Base-by-base conservation (phyloP, 2,888 invertebrate genomes). In the Chaetoderma sp. region DNA sequence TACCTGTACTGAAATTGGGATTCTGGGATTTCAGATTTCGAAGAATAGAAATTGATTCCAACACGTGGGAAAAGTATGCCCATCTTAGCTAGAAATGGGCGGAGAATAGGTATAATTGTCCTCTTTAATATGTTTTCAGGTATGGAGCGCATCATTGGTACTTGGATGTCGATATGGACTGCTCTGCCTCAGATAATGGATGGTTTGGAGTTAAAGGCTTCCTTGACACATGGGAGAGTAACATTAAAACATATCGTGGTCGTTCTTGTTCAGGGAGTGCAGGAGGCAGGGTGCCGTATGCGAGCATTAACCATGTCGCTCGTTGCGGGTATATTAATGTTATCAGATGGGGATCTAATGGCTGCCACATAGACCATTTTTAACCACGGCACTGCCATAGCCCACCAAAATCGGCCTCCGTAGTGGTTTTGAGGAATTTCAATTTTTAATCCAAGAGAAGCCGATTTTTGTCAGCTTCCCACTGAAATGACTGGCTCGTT, bases 101-200 rank as follows among this genome's bases (percentile, higher is more conserved):
- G n/a, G n/a, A n/a, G n/a, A n/a, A n/a, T n/a, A n/a, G n/a, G n/a
- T n/a, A n/a, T n/a, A 13, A n/a, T 13, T 13, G 39, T 13, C 39
- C 39, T 13, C 10, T n/a, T 36, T 36, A 36, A 4, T 28, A 28
- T 21, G 44, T 6, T 49, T 33, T 5, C 70, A 79, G 65, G 66
- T 86, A 73, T 60, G 85, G 84, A 1, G 75, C 79, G 8, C 79
- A 80, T 54, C 86, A 86, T 69, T 86, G 86, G 86, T 77, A 85
- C 72, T 77, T 81, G n/a, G 80, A 83, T 60, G 49, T 85, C 23
- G 73, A 78, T 18, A 83, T 86, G 81, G 83, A 86, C 70, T 86
- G 86, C 69, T 68, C 73, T 2, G 74, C 80, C 59, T 74, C 81
- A 0, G 74, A 82, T 52, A 67, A 77, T 10, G 85, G 86, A 39